phyloP scores from a whole-genome alignment of 2,888 invertebrate genomes.

The Ganaspis brasiliensis region DNA sequence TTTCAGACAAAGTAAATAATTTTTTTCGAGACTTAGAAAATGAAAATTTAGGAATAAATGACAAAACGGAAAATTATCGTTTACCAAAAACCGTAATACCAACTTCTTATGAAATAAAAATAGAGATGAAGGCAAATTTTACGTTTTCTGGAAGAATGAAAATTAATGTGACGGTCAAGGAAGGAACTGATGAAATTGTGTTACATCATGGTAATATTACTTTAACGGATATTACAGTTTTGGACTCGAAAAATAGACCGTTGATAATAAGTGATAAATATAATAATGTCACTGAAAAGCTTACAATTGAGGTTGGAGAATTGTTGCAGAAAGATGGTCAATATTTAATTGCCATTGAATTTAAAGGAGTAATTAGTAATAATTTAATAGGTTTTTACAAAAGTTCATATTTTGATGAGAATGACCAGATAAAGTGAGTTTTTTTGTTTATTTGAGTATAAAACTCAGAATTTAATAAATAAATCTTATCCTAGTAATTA shows the following conservation, averaged over 20 bases:
- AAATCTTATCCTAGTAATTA: too few relatives aligned
- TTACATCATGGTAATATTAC: constrained; percentile 51
- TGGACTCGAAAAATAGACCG: background rate
- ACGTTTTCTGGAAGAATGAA: constrained; percentile 48
- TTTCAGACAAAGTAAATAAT: background rate
- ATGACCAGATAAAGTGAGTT: background rate
- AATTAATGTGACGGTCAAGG: constrained; percentile 45
- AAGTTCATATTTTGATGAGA: constrained; percentile 36
- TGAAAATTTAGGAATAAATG: background rate
- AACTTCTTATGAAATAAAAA: constrained; percentile 48
- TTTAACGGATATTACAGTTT: constrained; percentile 24
- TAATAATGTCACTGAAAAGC: constrained; percentile 45
- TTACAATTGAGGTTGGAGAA: constrained; percentile 16
- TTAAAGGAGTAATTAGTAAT: background rate
- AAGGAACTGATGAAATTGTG: constrained; percentile 47
- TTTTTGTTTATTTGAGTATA: too few relatives aligned
- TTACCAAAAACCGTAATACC: constrained; percentile 50
- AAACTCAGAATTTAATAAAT: too few relatives aligned
- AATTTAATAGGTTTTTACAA: constrained; percentile 41
- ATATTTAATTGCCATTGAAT: background rate
- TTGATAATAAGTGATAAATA: constrained; percentile 13
- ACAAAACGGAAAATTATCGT: constrained; percentile 45
- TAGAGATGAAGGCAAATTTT: constrained; percentile 42
- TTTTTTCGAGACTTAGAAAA: background rate
- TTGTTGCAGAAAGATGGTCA: background rate